phyloP scores from a whole-genome alignment of 2,888 invertebrate species.

The Apoda limacodes region DNA sequence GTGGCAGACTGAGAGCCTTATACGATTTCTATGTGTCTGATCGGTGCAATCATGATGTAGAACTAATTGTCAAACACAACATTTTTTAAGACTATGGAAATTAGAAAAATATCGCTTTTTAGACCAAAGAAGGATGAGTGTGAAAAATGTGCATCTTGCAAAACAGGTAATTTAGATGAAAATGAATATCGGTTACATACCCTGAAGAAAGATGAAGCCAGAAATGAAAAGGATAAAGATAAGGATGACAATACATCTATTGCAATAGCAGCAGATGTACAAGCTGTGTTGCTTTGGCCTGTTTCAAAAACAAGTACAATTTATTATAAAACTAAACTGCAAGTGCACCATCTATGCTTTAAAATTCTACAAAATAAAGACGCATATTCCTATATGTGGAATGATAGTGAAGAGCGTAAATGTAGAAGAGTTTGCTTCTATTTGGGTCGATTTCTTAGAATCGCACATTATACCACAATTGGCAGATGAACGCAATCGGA shows the following conservation, averaged over 20 bases:
- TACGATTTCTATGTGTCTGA: constrained; percentile 7
- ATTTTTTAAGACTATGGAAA: constrained; percentile 6
- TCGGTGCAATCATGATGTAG: too few relatives aligned
- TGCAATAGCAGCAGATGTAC: constrained; percentile 14
- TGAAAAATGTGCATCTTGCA: constrained; percentile 7
- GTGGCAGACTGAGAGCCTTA: constrained; percentile 6
- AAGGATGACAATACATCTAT: constrained; percentile 9
- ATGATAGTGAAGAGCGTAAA: constrained; percentile 16
- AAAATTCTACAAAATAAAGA: constrained; percentile 12
- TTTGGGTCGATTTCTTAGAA: constrained; percentile 7
- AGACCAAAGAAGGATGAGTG: constrained; percentile 6
- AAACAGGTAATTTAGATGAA: constrained; percentile 6
- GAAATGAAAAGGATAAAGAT: constrained; percentile 14
- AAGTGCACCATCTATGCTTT: constrained; percentile 14
- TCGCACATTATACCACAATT: too few relatives aligned
- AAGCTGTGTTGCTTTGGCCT: constrained; percentile 15
- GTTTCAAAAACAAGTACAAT: constrained; percentile 15
- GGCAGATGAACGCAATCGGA: too few relatives aligned
- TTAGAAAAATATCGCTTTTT: constrained; percentile 3
- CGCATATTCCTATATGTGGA: constrained; percentile 17
- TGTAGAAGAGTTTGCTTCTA: constrained; percentile 17
- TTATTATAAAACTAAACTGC: constrained; percentile 17
- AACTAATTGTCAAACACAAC: constrained; percentile 5
- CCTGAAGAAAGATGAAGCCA: constrained; percentile 15
- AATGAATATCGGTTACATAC: too few relatives aligned